These are phyloP conservation scores for Amphiprion clarkii DNA, from an alignment of 2,797 vertebrate genomes.

Conservation along the genomic window DNA sequence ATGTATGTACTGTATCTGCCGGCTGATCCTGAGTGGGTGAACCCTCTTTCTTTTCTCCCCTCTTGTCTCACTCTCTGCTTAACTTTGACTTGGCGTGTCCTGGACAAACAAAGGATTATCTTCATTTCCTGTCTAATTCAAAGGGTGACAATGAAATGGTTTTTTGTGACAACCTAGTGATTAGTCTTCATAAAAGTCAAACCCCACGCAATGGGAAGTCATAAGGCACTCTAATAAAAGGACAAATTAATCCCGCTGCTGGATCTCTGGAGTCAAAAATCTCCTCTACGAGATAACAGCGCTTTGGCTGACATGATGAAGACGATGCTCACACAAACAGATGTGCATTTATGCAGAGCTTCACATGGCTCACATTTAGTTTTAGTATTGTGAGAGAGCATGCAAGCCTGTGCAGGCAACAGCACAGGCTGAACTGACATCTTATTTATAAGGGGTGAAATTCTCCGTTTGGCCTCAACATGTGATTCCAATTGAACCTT, in stretches of 20 bases:
- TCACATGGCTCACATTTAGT: constrained; percentile 27
- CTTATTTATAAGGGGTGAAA: constrained; percentile 82
- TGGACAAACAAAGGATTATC: constrained; percentile 73
- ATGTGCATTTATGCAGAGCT: constrained; percentile 12
- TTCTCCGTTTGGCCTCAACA: constrained; percentile 77
- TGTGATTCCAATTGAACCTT: constrained; percentile 85
- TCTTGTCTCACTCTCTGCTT: constrained; percentile 59
- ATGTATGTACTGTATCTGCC: constrained; percentile 54
- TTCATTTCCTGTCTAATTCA: constrained; percentile 62
- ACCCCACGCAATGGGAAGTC: constrained; percentile 51
- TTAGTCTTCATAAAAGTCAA: constrained; percentile 71
- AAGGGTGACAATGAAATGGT: constrained; percentile 55
- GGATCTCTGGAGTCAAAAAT: constrained; percentile 43
- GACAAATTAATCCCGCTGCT: constrained; percentile 55
- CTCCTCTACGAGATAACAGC: constrained; percentile 4
- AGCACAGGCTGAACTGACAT: constrained; percentile 63
- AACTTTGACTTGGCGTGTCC: constrained; percentile 59
- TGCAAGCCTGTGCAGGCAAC: constrained; percentile 29
- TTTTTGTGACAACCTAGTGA: constrained; percentile 54
- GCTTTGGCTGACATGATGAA: constrained; percentile 38
- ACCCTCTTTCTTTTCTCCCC: constrained; percentile 40
- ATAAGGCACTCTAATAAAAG: constrained; percentile 60
- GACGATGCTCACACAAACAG: constrained; percentile 38
- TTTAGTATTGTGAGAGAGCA: constrained; percentile 16
- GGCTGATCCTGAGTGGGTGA: constrained; percentile 51